phyloP scores from a whole-genome alignment of 2,888 invertebrate species.

The Scotopteryx bipunctaria region DNA sequence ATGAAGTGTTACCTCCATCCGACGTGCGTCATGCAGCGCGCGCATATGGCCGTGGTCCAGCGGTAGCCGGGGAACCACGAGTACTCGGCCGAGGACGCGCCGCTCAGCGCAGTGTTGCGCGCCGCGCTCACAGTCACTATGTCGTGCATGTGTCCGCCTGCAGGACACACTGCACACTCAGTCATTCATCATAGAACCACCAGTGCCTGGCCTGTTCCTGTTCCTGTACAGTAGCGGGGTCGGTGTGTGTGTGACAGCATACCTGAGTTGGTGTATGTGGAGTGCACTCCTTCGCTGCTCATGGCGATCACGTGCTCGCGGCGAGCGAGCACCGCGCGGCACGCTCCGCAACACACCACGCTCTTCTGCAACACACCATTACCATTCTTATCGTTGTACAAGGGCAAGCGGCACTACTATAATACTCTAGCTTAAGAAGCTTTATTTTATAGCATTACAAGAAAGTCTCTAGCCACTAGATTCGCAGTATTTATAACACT shows the following conservation, averaged over 20 bases:
- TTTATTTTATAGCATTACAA: no score
- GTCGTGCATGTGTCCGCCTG: constrained; percentile 78
- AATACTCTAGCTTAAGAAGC: no score
- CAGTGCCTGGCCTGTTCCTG: no score
- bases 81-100: constrained; percentile 62
- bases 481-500: no score
- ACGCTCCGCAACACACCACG: constrained; percentile 61
- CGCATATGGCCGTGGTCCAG: constrained; percentile 68
- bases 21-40: constrained; percentile 60
- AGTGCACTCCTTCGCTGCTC: constrained; percentile 73
- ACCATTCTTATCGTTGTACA: no score
- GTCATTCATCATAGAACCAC: background rate
- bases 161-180: background rate
- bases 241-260: background rate
- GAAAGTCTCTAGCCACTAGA: no score
- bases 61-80: constrained; percentile 80
- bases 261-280: constrained; percentile 69
- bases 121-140: constrained; percentile 65
- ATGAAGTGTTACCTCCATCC: constrained; percentile 59
- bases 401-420: no score
- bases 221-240: no score
- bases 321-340: constrained; percentile 58
- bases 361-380: constrained; percentile 45
- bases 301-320: constrained; percentile 67
- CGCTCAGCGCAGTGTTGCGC: constrained; percentile 48